Evolutionary conservation across 2,113 vertebrate genomes (phyloP).

Genomic region (Triplophysa rosa): DNA sequence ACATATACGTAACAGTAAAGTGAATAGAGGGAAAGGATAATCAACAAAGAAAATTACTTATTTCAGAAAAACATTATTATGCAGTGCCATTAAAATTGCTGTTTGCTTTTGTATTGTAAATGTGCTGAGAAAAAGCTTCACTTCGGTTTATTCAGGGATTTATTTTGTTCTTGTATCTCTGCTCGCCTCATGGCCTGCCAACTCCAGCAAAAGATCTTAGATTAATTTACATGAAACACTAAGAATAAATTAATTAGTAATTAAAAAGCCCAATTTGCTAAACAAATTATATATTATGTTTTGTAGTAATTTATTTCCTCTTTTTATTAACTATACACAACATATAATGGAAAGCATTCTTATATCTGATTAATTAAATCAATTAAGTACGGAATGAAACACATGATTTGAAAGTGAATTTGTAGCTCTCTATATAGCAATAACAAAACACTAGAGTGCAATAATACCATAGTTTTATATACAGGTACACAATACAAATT

Average conservation of each 20-base stretch:
- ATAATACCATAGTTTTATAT: neutral
- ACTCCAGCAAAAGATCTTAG: slow-evolving; percentile 62
- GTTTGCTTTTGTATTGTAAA: slow-evolving; percentile 81
- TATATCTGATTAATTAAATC: too few species aligned
- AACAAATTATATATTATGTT: slow-evolving; percentile 58
- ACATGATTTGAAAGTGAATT: neutral
- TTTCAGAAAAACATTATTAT: slow-evolving; percentile 71
- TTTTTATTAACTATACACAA: neutral
- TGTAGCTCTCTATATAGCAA: neutral
- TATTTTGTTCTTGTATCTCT: slow-evolving; percentile 74
- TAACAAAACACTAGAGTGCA: neutral
- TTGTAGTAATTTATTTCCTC: slow-evolving; percentile 9
- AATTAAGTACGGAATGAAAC: neutral
- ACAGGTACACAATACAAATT: too few species aligned
- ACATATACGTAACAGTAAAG: slow-evolving; percentile 44
- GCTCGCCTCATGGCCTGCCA: slow-evolving; percentile 59
- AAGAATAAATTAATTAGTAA: slow-evolving; percentile 77
- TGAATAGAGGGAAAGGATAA: slow-evolving; percentile 63
- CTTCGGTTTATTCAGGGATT: slow-evolving; percentile 74
- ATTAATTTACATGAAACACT: slow-evolving; percentile 76
- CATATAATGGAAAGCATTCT: neutral
- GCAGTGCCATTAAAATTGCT: slow-evolving; percentile 76
- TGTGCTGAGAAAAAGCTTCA: slow-evolving; percentile 73
- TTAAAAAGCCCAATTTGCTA: slow-evolving; percentile 63
- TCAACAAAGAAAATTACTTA: slow-evolving; percentile 58